Percentiles rank a stretch among this genome's conserved stretches.
These are phyloP conservation scores for Xiphorhynchus erythropygius DNA, from an alignment of 2,797 vertebrate species.

Conservation along the genomic window DNA sequence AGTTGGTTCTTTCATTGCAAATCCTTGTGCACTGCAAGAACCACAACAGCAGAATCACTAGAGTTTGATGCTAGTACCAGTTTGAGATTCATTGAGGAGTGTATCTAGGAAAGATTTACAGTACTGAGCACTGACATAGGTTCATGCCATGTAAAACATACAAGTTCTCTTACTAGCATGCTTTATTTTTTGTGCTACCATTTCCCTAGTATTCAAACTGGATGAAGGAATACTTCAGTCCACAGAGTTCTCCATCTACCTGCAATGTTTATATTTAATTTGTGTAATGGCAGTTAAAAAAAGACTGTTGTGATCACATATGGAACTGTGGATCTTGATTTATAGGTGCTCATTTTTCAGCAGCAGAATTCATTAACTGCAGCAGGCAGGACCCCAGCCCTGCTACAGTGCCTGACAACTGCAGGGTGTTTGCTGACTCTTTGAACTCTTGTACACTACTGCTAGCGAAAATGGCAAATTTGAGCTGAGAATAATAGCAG, in stretches of 20 bases:
- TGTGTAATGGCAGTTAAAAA: not conserved
- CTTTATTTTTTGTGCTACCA: not conserved
- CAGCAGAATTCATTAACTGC: not conserved
- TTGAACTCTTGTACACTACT: not conserved
- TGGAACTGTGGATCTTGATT: not conserved
- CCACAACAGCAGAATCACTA: not conserved
- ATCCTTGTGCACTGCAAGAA: not conserved
- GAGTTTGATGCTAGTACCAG: not conserved
- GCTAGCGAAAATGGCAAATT: slow-evolving; percentile 29
- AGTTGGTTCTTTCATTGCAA: not conserved
- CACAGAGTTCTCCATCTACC: not conserved
- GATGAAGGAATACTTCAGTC: not conserved
- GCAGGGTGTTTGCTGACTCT: not conserved
- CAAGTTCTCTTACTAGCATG: not conserved
- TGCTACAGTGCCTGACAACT: not conserved
- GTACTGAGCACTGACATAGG: rapidly evolving
- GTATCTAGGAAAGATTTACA: not conserved
- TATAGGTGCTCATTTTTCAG: not conserved
- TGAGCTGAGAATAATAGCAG: not conserved
- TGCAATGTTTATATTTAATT: not conserved
- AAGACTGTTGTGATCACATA: not conserved
- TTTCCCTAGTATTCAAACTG: not conserved
- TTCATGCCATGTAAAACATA: not conserved
- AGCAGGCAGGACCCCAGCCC: not conserved
- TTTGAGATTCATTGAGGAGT: not conserved